Percentiles rank a stretch among this genome's conserved stretches.
Conservation (phyloP, 1,140 invertebrate species). For the Eriosoma lanigerum region DNA sequence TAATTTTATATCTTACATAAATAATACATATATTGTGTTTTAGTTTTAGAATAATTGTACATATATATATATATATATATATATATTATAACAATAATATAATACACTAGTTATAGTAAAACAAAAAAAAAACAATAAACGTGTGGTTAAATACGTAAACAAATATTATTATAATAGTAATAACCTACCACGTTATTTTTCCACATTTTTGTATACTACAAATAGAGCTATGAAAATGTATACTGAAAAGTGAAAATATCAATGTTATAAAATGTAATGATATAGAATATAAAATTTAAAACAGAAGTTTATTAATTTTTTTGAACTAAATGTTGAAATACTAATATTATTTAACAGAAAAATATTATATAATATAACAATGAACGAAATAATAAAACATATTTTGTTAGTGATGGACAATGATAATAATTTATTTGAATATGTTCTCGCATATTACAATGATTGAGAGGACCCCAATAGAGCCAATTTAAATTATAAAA, state of each 20-base stretch:
- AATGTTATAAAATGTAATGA: too few species aligned
- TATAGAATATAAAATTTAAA: too few species aligned
- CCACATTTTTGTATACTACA: neutral
- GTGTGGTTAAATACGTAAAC: slow-evolving; percentile 13
- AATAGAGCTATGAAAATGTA: too few species aligned
- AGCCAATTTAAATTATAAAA: slow-evolving; percentile 11
- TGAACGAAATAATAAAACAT: neutral
- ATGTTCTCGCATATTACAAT: neutral
- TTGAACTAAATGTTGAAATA: too few species aligned
- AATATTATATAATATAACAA: neutral
- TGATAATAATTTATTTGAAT: slow-evolving; percentile 14
- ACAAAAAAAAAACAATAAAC: slow-evolving; percentile 19
- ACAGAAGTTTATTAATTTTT: too few species aligned
- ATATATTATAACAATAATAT: neutral
- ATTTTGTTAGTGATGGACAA: neutral
- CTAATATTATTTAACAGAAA: neutral
- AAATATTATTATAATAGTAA: neutral
- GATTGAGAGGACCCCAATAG: neutral
- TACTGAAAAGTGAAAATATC: too few species aligned
- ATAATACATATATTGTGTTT: too few species aligned
- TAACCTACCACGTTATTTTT: neutral
- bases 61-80: too few species aligned
- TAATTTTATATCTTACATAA: too few species aligned
- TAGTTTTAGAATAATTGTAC: too few species aligned
- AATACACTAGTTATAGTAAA: neutral